Evolutionary conservation across 1,140 invertebrate genomes (phyloP).

Genomic region (Aphaenogaster rudis): DNA sequence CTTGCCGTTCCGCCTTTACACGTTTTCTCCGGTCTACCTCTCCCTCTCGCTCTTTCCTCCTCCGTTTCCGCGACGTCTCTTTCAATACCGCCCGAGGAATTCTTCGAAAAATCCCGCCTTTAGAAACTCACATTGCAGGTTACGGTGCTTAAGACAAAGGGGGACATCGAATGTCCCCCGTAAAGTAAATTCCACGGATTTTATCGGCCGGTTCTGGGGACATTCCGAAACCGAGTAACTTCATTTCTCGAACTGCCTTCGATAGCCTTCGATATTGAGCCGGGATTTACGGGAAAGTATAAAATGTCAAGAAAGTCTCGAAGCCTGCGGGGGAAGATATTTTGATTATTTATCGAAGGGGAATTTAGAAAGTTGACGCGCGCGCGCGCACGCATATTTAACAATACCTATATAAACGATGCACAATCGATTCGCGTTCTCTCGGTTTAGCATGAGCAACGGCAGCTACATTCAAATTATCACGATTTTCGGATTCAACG

Average conservation of each 20-base stretch:
- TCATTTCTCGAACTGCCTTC: constrained; percentile 58
- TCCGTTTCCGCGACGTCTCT: not conserved
- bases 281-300: constrained; percentile 2
- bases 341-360: constrained; percentile 10
- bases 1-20: not conserved
- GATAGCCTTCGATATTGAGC: constrained; percentile 32
- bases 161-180: constrained; percentile 29
- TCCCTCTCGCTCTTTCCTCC: not conserved
- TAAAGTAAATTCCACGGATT: constrained; percentile 61
- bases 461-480: constrained; percentile 24
- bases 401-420: too few species aligned
- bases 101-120: constrained; percentile 49
- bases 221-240: constrained; percentile 60
- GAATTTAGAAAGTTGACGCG: not conserved
- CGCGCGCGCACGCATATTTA: not conserved
- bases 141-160: constrained; percentile 56
- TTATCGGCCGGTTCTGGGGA: constrained; percentile 43
- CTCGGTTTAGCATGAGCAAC: constrained; percentile 15
- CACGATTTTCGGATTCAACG: constrained; percentile 37
- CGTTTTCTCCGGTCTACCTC: not conserved
- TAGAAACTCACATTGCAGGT: constrained; percentile 52
- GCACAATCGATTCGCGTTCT: not conserved
- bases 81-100: constrained; percentile 48
- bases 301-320: constrained; percentile 16
- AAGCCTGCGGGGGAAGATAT: not conserved